Base-by-base conservation (phyloP, 2,888 invertebrate species). In the Lampropteryx suffumata region DNA sequence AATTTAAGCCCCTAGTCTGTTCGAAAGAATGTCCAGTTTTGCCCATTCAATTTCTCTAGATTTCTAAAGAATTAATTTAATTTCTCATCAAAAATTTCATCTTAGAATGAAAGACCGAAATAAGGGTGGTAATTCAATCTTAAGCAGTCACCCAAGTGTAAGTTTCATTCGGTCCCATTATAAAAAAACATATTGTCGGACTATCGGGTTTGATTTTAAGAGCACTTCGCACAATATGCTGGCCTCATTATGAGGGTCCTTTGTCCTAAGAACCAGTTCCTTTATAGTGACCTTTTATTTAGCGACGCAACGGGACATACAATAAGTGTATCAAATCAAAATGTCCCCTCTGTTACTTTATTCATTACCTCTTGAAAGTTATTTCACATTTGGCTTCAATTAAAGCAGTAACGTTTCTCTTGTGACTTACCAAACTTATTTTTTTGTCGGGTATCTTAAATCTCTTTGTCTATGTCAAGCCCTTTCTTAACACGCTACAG, bases 231-330 rank as follows among this genome's bases (percentile, higher is more conserved):
- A 82, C 88, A 89, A 88, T 87, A 84, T 84, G 84, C 84, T 80
- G 80, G 87, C 79, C 82, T 89, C 86, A 90, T 89, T 88, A 89
- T 89, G 76, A 84, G 88, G 88, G 89, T 54, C 74, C 84, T 87
- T 89, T 90, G 89, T 90, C 89, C 88, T 89, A 77, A 84, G 76
- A 85, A 89, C 90, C 84, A 83, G 90, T 90, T 84, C 83, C 74
- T 82, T 84, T 80, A 72, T 77, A 72, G 66, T 67, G 67, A 68
- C 71, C 69, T 72, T 77, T 79, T 74, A 78, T 80, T 81, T 77
- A 66, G 77, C 73, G 71, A 76, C 75, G 82, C 82, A 84, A 84
- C 75, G 79, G 82, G 79, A 79, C 77, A 67, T 67, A 79, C 80
- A 82, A 83, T 86, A 83, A 83, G 79, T 89, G 88, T 89, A 88